These are phyloP conservation scores for Nicator chloris DNA, from an alignment of 2,113 vertebrate genomes.

Conservation along the genomic window DNA sequence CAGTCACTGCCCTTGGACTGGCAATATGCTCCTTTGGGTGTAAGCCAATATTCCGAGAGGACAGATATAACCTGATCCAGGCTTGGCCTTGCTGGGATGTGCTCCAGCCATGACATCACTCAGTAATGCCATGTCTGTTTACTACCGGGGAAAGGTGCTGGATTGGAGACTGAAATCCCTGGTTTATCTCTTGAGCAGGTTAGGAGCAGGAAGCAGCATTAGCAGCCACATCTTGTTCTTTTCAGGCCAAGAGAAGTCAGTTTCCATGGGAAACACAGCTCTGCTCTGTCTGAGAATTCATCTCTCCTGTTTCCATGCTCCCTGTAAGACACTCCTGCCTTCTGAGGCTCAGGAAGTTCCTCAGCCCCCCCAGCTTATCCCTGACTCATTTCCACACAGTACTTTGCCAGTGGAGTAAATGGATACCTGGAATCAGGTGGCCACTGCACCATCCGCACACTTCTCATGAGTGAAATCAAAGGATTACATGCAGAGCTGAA, in stretches of 20 bases:
- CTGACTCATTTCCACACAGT: neutral
- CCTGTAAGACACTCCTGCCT: neutral
- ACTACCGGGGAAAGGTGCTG: conserved; percentile 10
- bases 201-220: conserved; percentile 23
- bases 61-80: conserved; percentile 51
- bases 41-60: conserved; percentile 21
- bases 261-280: neutral
- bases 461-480: neutral
- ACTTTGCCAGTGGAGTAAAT: neutral
- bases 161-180: conserved; percentile 28
- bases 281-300: neutral
- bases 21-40: conserved; percentile 49
- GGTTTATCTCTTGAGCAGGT: conserved; percentile 46
- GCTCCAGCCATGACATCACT: conserved; percentile 48
- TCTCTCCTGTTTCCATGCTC: neutral
- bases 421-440: neutral
- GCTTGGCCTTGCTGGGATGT: conserved; percentile 31
- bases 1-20: neutral
- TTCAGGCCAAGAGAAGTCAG: neutral
- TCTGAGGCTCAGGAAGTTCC: neutral
- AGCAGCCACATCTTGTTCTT: neutral
- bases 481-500: neutral
- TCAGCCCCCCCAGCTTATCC: neutral
- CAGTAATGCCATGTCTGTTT: conserved; percentile 26
- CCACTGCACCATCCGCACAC: neutral